Evolutionary conservation across 1,140 invertebrate genomes (phyloP).

Genomic region (Spodoptera frugiperda): DNA sequence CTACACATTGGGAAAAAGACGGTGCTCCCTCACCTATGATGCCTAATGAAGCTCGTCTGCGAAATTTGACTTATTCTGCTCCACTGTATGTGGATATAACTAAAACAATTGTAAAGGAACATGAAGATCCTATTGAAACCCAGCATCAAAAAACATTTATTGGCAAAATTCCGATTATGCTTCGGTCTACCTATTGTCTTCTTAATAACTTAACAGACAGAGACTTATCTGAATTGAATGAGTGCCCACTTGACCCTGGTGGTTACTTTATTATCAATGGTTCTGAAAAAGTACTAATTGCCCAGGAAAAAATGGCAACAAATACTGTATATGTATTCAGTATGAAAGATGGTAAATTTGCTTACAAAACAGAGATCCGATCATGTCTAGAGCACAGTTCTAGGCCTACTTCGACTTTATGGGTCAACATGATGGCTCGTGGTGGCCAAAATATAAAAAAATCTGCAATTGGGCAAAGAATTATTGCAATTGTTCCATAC

Average conservation of each 20-base stretch:
- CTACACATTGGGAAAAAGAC: slow-evolving; percentile 99
- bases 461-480: slow-evolving; percentile 98
- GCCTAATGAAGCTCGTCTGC: slow-evolving; percentile 98
- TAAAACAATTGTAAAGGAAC: slow-evolving; percentile 97
- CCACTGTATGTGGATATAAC: slow-evolving; percentile 99
- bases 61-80: slow-evolving; percentile 97
- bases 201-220: slow-evolving; percentile 97
- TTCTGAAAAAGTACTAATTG: slow-evolving; percentile 98
- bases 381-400: slow-evolving; percentile 98
- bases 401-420: slow-evolving; percentile 97
- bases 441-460: slow-evolving; percentile 98
- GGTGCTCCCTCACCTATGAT: slow-evolving; percentile 99
- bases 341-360: slow-evolving; percentile 99
- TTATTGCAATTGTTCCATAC: slow-evolving; percentile 98
- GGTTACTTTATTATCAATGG: slow-evolving; percentile 99
- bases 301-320: slow-evolving; percentile 99
- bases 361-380: slow-evolving; percentile 98
- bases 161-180: slow-evolving; percentile 99
- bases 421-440: slow-evolving; percentile 99
- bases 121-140: slow-evolving; percentile 96
- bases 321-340: slow-evolving; percentile 99
- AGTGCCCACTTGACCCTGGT: slow-evolving; percentile 99
- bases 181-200: slow-evolving; percentile 98
- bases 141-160: slow-evolving; percentile 99
- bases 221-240: slow-evolving; percentile 99